Evolutionary conservation across 2,888 invertebrate genomes (phyloP).

Genomic region (Drosophila sordidula): DNA sequence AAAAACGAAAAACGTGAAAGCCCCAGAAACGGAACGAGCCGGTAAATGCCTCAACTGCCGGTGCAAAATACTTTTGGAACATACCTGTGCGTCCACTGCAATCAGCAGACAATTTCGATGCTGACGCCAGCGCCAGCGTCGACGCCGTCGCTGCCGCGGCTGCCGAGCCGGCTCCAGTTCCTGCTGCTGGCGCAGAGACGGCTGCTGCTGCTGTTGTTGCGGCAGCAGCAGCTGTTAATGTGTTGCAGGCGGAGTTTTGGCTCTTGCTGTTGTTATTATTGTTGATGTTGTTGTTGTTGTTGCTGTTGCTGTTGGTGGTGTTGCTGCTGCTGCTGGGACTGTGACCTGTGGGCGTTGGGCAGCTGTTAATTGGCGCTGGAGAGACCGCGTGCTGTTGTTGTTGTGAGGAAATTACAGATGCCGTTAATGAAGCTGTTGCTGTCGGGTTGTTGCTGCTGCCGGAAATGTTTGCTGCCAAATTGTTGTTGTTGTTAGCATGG

Average conservation of each 20-base stretch:
- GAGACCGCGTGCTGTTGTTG: constrained; percentile 61
- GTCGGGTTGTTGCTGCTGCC: constrained; percentile 60
- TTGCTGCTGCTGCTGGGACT: constrained; percentile 50
- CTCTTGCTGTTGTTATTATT: constrained; percentile 48
- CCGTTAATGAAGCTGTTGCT: constrained; percentile 79
- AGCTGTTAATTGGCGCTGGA: constrained; percentile 74
- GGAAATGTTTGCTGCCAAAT: constrained; percentile 62
- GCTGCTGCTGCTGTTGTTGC: constrained; percentile 48
- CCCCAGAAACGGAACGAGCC: constrained; percentile 64
- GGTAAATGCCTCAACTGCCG: constrained; percentile 78
- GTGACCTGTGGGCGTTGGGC: constrained; percentile 75
- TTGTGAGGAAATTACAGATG: constrained; percentile 65
- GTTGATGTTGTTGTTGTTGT: constrained; percentile 38
- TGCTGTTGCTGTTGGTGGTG: constrained; percentile 22
- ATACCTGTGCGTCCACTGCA: constrained; percentile 88
- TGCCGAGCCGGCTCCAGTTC: constrained; percentile 45
- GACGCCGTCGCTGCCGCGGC: constrained; percentile 44
- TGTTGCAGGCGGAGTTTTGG: constrained; percentile 74
- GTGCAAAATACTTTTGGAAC: constrained; percentile 81
- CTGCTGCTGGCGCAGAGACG: constrained; percentile 46
- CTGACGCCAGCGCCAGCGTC: constrained; percentile 57
- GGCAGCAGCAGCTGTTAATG: constrained; percentile 70
- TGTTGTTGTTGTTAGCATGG: constrained; percentile 51
- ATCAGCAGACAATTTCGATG: constrained; percentile 86
- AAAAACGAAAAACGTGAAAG: constrained; percentile 79